Evolutionary conservation across 2,113 vertebrate genomes (phyloP).

Genomic region (Lontra canadensis): DNA sequence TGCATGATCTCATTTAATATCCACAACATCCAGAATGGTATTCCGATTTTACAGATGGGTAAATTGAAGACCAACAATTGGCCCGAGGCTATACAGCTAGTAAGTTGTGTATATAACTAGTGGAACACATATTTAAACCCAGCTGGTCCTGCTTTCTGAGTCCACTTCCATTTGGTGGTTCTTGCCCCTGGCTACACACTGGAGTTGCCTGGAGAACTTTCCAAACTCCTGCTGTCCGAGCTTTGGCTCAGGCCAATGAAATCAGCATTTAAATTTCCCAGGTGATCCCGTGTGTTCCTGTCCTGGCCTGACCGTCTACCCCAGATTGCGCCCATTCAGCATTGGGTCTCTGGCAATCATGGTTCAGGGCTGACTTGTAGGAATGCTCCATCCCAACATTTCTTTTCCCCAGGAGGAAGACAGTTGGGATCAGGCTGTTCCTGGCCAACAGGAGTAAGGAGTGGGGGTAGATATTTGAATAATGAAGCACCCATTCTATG

Average conservation of each 20-base stretch:
- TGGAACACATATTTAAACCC: not conserved
- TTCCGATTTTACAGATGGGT: not conserved
- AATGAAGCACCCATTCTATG: not conserved
- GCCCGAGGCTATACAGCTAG: not conserved
- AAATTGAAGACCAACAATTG: not conserved
- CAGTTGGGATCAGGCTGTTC: not conserved
- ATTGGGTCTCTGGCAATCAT: not conserved
- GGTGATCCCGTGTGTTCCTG: not conserved
- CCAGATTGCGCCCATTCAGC: not conserved
- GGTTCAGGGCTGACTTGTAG: not conserved
- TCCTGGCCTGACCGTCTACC: not conserved
- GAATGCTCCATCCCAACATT: not conserved
- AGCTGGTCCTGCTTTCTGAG: not conserved
- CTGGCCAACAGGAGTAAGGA: not conserved
- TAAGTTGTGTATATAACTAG: not conserved
- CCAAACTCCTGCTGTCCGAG: not conserved
- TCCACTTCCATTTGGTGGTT: too few relatives aligned
- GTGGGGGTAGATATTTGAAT: not conserved
- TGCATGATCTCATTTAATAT: not conserved
- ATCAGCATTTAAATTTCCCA: not conserved
- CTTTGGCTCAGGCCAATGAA: not conserved
- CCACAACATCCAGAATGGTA: not conserved
- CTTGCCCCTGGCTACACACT: not conserved
- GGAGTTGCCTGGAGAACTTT: not conserved
- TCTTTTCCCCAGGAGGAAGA: not conserved